Conservation (phyloP, 2,888 invertebrate species). For the Polyommatus icarus region DNA sequence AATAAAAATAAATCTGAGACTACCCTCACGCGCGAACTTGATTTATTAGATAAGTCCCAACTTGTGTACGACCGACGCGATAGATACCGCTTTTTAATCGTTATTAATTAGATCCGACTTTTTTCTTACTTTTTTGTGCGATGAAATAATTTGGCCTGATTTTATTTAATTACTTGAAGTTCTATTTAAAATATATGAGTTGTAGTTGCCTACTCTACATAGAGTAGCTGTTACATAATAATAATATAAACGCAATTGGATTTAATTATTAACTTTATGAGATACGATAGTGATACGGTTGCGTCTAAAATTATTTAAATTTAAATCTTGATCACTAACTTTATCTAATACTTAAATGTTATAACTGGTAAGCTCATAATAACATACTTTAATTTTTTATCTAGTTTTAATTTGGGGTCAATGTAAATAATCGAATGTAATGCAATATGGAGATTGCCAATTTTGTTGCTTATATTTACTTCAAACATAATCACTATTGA, state of each 20-base stretch:
- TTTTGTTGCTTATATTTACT: too few relatives aligned
- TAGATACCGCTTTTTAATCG: constrained; percentile 52
- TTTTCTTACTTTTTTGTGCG: constrained; percentile 16
- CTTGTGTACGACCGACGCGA: constrained; percentile 40
- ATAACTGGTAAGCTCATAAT: neutral
- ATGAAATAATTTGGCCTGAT: neutral
- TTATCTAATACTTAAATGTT: neutral
- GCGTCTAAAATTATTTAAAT: neutral
- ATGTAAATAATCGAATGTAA: neutral
- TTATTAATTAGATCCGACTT: constrained; percentile 52
- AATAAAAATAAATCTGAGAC: constrained; percentile 77
- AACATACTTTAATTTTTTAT: too few relatives aligned
- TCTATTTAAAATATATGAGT: neutral
- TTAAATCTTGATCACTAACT: neutral
- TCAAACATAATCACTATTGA: too few relatives aligned
- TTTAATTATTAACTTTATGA: neutral
- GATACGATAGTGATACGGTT: neutral
- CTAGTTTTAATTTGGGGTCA: neutral
- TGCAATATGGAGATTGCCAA: too few relatives aligned
- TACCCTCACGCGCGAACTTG: constrained; percentile 69
- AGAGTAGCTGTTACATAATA: neutral
- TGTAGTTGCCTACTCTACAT: neutral
- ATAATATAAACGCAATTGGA: neutral
- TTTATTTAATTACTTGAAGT: neutral
- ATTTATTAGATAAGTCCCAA: constrained; percentile 63